Evolutionary conservation across 2,113 vertebrate species (phyloP).

Genomic region (Dermatemys mawii): DNA sequence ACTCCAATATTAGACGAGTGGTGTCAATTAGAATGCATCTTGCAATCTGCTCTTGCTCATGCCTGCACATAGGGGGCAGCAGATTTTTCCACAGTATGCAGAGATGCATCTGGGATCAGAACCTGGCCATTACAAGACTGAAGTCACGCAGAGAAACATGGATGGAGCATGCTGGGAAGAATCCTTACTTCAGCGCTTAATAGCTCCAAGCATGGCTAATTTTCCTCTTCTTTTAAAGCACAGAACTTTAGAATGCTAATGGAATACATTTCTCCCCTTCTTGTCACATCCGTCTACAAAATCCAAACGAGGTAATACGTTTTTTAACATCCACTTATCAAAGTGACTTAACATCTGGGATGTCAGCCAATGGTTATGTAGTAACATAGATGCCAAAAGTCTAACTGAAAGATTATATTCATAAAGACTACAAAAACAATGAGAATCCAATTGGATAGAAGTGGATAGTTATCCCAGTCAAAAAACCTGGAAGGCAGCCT

Average conservation of each 20-base stretch:
- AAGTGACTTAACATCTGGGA: conserved; percentile 69
- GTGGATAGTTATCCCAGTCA: not conserved
- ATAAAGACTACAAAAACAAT: conserved; percentile 35
- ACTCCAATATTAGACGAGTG: not conserved
- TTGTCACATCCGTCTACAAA: conserved; percentile 65
- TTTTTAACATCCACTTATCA: conserved; percentile 75
- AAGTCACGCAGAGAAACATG: not conserved
- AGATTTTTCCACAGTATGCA: not conserved
- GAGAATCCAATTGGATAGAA: conserved; percentile 47
- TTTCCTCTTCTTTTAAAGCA: conserved; percentile 54
- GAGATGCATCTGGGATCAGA: not conserved
- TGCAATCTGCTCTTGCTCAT: not conserved
- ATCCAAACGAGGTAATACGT: conserved; percentile 51
- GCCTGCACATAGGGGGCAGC: not conserved
- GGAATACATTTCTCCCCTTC: conserved; percentile 59
- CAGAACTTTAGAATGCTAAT: conserved; percentile 58
- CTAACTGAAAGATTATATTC: conserved; percentile 57
- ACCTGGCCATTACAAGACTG: not conserved
- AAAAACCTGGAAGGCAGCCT: conserved; percentile 7
- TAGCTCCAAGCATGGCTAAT: conserved; percentile 33
- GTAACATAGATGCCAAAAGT: conserved; percentile 60
- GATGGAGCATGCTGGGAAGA: not conserved
- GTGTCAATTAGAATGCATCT: too few relatives aligned
- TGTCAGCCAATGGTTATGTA: conserved; percentile 61
- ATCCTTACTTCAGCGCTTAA: conserved; percentile 8